Evolutionary conservation across 2,888 invertebrate species (phyloP).

Genomic region (Mythimna pallens): DNA sequence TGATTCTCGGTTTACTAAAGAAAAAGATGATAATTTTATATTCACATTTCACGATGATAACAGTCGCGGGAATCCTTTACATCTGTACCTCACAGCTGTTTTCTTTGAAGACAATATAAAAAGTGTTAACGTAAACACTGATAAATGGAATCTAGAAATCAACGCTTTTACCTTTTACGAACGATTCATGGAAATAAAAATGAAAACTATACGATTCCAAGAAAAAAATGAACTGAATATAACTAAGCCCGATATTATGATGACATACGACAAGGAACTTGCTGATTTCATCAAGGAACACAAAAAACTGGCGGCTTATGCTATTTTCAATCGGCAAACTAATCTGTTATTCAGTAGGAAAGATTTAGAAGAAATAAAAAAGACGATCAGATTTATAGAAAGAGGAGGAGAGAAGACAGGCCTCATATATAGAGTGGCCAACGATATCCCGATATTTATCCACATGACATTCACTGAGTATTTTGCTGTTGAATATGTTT

Average conservation of each 20-base stretch:
- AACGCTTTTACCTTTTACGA: constrained; percentile 49
- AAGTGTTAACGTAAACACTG: neutral
- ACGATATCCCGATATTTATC: constrained; percentile 37
- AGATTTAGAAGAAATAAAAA: constrained; percentile 26
- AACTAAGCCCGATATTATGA: constrained; percentile 25
- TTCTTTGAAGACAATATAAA: constrained; percentile 42
- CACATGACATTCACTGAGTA: constrained; percentile 50
- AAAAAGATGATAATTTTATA: neutral
- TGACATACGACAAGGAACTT: constrained; percentile 41
- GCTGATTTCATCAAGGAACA: constrained; percentile 41
- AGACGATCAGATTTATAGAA: constrained; percentile 25
- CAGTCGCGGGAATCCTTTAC: constrained; percentile 30
- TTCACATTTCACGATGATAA: neutral
- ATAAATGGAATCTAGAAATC: constrained; percentile 34
- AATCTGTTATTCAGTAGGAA: constrained; percentile 16
- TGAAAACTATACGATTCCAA: constrained; percentile 45
- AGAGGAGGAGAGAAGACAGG: constrained; percentile 42
- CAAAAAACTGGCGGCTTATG: constrained; percentile 46
- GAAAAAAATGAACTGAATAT: constrained; percentile 47
- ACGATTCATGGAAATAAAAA: constrained; percentile 47
- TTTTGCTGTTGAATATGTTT: constrained; percentile 46
- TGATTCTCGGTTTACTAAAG: neutral
- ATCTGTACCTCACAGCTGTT: constrained; percentile 44
- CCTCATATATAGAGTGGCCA: constrained; percentile 25
- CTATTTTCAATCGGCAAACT: constrained; percentile 16